Base-by-base conservation (phyloP, 2,797 vertebrate species). In the Streptopelia turtur region DNA sequence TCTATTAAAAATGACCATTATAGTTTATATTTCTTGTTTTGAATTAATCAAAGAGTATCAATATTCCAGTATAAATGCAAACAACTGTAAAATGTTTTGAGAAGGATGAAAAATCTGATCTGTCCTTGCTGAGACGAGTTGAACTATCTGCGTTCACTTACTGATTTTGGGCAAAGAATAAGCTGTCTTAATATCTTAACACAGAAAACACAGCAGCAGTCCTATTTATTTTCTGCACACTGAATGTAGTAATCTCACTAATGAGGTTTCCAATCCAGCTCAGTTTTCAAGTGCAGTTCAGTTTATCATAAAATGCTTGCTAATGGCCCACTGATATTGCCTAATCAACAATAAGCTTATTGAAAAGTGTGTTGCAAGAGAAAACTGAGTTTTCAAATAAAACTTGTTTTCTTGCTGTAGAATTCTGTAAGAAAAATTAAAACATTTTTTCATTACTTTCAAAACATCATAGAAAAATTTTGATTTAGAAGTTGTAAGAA, bases 1-100 rank as follows among this genome's bases (percentile, higher is more conserved):
- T 65, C 41, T 70, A 30, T 43, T 79, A 80, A 79, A 96, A 89
- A 55, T 61, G 0, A 66, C 28, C 17, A 52, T 50, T 86, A 45
- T 12, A 35, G 14, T n/a, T 84, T 66, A 52, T 63, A 43, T 90
- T 82, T 84, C 13, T 89, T 83, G 13, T 7, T 94, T 87, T 75
- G 20, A 56, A 57, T 77, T 83, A 69, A 69, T 59, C 6, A 18
- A 27, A 84, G 18, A 11, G 7, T 52, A 49, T 66, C 13, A 23
- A 3, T 70, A 41, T 68, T 84, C 8, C 45, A 66, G 20, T 30
- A 69, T 37, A 78, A 94, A 77, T 65, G 21, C 7, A 87, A 87
- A 60, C 18, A 39, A 39, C 24, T 15, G 8, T 41, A 53, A 87
- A 88, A 72, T 28, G 1, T 2, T 60, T 83, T 82, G 39, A 87